These are phyloP conservation scores for Empis livida DNA, from an alignment of 2,888 invertebrate species.

Conservation along the genomic window DNA sequence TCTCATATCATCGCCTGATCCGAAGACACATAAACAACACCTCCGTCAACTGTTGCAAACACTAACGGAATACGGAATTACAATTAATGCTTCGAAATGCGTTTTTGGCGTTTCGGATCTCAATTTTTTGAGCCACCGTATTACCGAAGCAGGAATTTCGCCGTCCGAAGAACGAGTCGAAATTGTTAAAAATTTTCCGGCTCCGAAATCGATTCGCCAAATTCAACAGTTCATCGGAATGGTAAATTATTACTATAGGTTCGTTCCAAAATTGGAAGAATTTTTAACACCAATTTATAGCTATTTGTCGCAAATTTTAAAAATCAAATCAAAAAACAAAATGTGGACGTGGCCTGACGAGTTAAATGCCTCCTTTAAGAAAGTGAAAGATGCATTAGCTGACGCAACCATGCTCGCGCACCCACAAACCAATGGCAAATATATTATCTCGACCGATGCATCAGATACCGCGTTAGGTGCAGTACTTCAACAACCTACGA, in stretches of 20 bases:
- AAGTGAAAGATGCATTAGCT: background rate
- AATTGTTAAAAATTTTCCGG: background rate
- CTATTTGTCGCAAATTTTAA: background rate
- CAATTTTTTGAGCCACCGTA: background rate
- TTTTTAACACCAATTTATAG: background rate
- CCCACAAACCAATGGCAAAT: background rate
- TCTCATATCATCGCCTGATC: conserved; percentile 8
- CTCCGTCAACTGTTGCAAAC: background rate
- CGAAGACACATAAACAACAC: background rate
- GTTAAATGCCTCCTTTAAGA: background rate
- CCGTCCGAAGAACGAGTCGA: background rate
- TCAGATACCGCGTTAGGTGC: background rate
- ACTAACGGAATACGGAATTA: background rate
- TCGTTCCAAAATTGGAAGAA: background rate
- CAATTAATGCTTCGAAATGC: background rate
- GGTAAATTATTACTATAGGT: background rate
- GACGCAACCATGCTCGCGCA: background rate
- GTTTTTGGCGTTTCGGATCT: background rate
- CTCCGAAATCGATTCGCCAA: background rate
- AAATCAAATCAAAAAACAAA: background rate
- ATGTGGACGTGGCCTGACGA: background rate
- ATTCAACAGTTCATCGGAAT: background rate
- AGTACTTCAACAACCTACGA: background rate
- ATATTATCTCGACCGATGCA: background rate
- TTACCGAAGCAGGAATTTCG: background rate